Base-by-base conservation (phyloP, 2,113 vertebrate species). In the Heterocephalus glaber region DNA sequence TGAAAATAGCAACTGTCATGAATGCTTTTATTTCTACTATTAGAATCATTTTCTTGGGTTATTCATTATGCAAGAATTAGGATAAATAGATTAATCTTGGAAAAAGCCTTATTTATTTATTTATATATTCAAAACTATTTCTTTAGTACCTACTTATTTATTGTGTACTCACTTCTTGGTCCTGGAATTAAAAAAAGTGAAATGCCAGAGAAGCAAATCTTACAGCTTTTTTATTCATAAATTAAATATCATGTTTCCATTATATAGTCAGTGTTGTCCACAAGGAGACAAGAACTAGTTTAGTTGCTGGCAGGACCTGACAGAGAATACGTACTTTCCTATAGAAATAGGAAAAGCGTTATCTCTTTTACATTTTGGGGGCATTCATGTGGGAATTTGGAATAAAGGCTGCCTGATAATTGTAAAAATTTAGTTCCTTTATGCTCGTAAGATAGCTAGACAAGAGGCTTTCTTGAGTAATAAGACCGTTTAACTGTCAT, bases 341-440 rank as follows among this genome's bases (percentile, higher is more conserved):
- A 20, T 10, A 60, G 35, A 68, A 72, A 90, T 66, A 47, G n/a
- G n/a, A n/a, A n/a, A n/a, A n/a, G n/a, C 44, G 7, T 35, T 94
- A 35, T 56, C 14, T 10, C 52, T 61, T 93, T 84, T 87, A 41
- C 60, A 68, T 13, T 84, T 74, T 68, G 19, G 38, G 52, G 33
- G 7, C 26, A 85, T 89, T 74, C 38, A 6, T 80, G 28, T 77
- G 60, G 68, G 84, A 47, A 84, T n/a, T 56, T 87, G 33, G 17
- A 87, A 70, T 85, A 90, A 89, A 52, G n/a, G 19, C 22, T 88
- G 8, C 44, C 41, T 94, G 84, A 44, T 22, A 84, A 19, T 19
- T 87, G 9, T 88, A 92, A 77, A 86, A n/a, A 82, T 63, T 93
- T 87, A 72, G 54, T 88, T 92, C 61, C 87, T 77, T 92, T 87